These are phyloP conservation scores for Syrmaticus mikado DNA, from an alignment of 2,113 vertebrate species.

Conservation along the genomic window DNA sequence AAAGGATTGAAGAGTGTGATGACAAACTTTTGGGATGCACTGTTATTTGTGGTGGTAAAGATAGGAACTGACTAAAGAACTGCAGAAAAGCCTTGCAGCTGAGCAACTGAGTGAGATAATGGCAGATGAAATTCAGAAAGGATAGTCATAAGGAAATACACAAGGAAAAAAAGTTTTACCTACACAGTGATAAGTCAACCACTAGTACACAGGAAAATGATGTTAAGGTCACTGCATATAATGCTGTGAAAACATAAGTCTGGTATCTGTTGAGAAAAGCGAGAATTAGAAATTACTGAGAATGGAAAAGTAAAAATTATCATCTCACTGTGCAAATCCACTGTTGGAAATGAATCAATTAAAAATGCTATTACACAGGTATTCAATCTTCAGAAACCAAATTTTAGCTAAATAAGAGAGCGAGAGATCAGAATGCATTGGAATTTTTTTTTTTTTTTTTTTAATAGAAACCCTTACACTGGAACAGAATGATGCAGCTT, in stretches of 20 bases:
- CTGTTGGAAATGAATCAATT: background rate
- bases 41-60: constrained; percentile 18
- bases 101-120: constrained; percentile 21
- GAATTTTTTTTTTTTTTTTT: background rate
- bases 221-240: background rate
- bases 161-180: constrained; percentile 11
- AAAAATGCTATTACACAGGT: background rate
- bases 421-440: background rate
- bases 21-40: constrained; percentile 18
- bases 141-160: background rate
- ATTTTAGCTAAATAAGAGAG: background rate
- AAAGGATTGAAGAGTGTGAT: background rate
- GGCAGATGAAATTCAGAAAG: constrained; percentile 15
- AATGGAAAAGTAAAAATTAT: background rate
- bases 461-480: background rate
- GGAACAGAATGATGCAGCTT: background rate
- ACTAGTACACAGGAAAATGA: background rate
- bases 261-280: background rate
- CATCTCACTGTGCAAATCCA: background rate
- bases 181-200: constrained; percentile 13
- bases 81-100: background rate
- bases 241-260: constrained; percentile 1
- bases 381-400: background rate
- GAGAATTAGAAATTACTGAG: background rate
- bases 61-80: background rate